These are phyloP conservation scores for Aromia moschata DNA, from an alignment of 2,888 invertebrate species.

Conservation along the genomic window DNA sequence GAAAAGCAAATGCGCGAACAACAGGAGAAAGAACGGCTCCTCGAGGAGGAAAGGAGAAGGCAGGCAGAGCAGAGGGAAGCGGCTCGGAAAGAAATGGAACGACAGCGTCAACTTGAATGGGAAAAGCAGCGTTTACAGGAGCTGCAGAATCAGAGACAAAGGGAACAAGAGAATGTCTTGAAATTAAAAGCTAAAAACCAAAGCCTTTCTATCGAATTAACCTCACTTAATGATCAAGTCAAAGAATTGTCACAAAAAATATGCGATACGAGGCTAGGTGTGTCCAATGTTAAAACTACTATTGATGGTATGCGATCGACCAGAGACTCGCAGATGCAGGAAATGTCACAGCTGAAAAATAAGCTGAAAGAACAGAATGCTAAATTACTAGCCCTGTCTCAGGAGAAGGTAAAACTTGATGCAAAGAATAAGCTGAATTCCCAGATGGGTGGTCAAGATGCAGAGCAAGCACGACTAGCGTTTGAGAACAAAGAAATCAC, in stretches of 20 bases:
- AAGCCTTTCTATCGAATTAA: slow-evolving; percentile 81
- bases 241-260: slow-evolving; percentile 84
- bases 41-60: slow-evolving; percentile 78
- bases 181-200: slow-evolving; percentile 89
- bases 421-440: slow-evolving; percentile 72
- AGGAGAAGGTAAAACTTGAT: slow-evolving; percentile 84
- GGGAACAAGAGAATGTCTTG: slow-evolving; percentile 85
- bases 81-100: slow-evolving; percentile 89
- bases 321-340: slow-evolving; percentile 89
- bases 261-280: slow-evolving; percentile 82
- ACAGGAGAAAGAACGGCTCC: slow-evolving; percentile 76
- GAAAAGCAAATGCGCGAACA: slow-evolving; percentile 83
- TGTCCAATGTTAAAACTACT: slow-evolving; percentile 91
- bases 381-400: slow-evolving; percentile 79
- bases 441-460: slow-evolving; percentile 61
- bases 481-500: slow-evolving; percentile 74
- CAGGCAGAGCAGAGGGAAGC: slow-evolving; percentile 81
- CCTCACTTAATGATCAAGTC: slow-evolving; percentile 69
- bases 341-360: slow-evolving; percentile 84
- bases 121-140: slow-evolving; percentile 88
- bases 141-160: slow-evolving; percentile 84
- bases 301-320: slow-evolving; percentile 95
- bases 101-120: slow-evolving; percentile 95
- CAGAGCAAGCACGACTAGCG: slow-evolving; percentile 69
- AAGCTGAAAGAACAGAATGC: slow-evolving; percentile 87